A percentile compares a stretch with the other conserved stretches of the same genome.
Conservation (phyloP, 1,140 invertebrate species). For the Apis florea region DNA sequence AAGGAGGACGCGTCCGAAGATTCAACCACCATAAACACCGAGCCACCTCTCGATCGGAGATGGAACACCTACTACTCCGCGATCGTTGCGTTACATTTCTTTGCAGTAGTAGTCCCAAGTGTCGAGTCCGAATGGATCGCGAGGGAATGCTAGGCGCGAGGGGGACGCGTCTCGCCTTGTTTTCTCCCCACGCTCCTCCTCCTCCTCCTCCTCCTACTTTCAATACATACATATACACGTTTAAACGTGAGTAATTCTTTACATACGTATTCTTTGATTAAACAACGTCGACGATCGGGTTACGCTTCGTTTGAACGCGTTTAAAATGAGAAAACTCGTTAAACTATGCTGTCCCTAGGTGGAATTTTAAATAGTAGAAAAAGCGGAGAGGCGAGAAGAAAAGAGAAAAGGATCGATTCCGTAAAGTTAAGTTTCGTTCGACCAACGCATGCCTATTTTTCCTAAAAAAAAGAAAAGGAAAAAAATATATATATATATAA, state of each 20-base stretch:
- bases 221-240: not conserved
- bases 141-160: constrained; percentile 28
- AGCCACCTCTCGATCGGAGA: not conserved
- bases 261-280: constrained; percentile 45
- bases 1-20: not conserved
- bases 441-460: too few relatives aligned
- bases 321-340: not conserved
- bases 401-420: not conserved
- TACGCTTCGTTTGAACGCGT: not conserved
- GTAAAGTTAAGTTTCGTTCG: not conserved
- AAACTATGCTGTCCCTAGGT: not conserved
- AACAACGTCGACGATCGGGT: not conserved
- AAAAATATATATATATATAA: too few relatives aligned
- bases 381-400: not conserved
- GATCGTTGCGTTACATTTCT: not conserved
- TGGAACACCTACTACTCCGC: not conserved
- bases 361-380: constrained; percentile 13
- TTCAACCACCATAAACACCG: not conserved
- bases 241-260: not conserved
- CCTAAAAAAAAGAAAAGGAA: not conserved
- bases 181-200: not conserved
- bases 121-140: constrained; percentile 4
- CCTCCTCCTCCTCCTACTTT: not conserved
- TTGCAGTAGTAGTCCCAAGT: not conserved
- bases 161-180: not conserved